phyloP scores from a whole-genome alignment of 2,888 invertebrate genomes.

The Perizoma flavofasciatum region DNA sequence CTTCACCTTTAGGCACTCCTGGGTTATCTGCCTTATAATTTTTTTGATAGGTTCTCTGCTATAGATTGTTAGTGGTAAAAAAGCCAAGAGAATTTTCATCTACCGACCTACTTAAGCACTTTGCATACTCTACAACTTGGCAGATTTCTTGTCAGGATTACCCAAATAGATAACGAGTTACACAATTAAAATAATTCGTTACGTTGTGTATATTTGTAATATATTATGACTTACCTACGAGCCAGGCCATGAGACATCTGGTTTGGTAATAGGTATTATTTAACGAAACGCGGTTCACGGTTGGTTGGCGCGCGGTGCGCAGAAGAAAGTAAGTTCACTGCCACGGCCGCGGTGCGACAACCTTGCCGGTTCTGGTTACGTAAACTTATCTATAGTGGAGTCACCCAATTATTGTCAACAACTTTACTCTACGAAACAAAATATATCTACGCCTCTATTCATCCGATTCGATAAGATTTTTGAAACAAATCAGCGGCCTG shows the following conservation, averaged over 20 bases:
- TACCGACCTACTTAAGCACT: too few relatives aligned
- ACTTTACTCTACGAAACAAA: too few relatives aligned
- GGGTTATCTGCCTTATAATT: too few relatives aligned
- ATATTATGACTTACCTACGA: slow-evolving; percentile 1
- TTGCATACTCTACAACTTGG: not conserved
- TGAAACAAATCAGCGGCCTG: too few relatives aligned
- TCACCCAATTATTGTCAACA: slow-evolving; percentile 35
- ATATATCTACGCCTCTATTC: too few relatives aligned
- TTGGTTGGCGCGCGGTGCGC: slow-evolving; percentile 57
- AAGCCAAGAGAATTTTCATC: too few relatives aligned
- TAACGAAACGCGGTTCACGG: slow-evolving; percentile 62
- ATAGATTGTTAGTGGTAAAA: too few relatives aligned
- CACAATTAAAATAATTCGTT: slow-evolving; percentile 22
- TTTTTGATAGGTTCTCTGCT: too few relatives aligned
- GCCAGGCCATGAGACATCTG: slow-evolving; percentile 37
- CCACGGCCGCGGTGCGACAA: slow-evolving; percentile 79
- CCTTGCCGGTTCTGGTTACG: slow-evolving; percentile 59
- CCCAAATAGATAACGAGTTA: slow-evolving; percentile 25
- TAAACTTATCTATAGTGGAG: slow-evolving; percentile 56
- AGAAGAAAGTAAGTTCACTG: slow-evolving; percentile 83
- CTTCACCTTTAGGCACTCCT: too few relatives aligned
- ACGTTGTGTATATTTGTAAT: slow-evolving; percentile 20
- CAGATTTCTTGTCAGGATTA: slow-evolving; percentile 17
- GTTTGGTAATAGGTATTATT: slow-evolving; percentile 50
- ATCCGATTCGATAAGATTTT: too few relatives aligned